A percentile compares a stretch with the other conserved stretches of the same genome.
phyloP scores from a whole-genome alignment of 2,113 vertebrate genomes.

The Serinus canaria region DNA sequence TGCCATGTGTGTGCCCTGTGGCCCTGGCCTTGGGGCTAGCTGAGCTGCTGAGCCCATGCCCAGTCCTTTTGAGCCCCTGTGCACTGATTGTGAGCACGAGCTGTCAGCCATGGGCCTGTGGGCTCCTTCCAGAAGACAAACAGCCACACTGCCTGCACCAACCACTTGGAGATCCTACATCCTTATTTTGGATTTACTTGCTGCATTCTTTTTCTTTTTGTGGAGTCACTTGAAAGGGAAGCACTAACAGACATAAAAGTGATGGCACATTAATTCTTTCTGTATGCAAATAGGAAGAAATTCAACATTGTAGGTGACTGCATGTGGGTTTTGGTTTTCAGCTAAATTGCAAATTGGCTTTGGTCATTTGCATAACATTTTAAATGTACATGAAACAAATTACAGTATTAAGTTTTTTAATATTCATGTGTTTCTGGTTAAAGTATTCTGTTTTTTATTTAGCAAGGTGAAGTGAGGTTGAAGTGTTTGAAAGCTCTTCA shows the following conservation, averaged over 20 bases:
- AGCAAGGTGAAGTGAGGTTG: constrained; percentile 99
- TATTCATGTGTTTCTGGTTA: constrained; percentile 31
- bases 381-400: constrained; percentile 34
- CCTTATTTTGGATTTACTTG: background rate
- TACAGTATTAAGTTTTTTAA: background rate
- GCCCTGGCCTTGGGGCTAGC: accelerated
- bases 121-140: background rate
- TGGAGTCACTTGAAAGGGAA: background rate
- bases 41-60: background rate
- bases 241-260: background rate
- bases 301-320: background rate
- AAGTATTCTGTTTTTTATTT: constrained; percentile 51
- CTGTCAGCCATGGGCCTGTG: background rate
- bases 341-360: background rate
- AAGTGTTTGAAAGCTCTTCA: constrained; percentile 98
- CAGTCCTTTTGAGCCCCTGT: background rate
- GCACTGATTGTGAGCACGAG: accelerated
- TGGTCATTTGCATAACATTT: background rate
- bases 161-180: background rate
- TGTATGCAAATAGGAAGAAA: background rate
- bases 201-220: background rate
- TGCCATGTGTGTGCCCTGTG: background rate
- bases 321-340: background rate
- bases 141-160: background rate
- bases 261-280: background rate